These are phyloP conservation scores for Ascaphus truei DNA, from an alignment of 2,113 vertebrate species.

Conservation along the genomic window DNA sequence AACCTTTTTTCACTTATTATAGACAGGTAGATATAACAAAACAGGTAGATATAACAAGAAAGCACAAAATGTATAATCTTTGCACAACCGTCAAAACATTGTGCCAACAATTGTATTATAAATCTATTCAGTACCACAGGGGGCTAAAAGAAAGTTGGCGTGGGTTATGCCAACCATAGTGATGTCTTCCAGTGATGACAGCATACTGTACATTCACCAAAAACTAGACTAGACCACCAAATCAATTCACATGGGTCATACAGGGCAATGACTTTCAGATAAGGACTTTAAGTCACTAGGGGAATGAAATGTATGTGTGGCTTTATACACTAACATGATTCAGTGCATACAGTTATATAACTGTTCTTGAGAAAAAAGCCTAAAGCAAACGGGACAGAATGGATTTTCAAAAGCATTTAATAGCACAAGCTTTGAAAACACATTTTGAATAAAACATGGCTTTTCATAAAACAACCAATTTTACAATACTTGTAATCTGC, in stretches of 20 bases:
- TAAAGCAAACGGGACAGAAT: constrained; percentile 25
- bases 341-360: constrained; percentile 23
- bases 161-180: too few relatives aligned
- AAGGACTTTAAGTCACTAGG: neutral
- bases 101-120: too few relatives aligned
- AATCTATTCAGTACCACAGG: too few relatives aligned
- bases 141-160: too few relatives aligned
- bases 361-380: constrained; percentile 25
- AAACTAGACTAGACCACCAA: too few relatives aligned
- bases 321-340: constrained; percentile 13
- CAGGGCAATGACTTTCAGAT: constrained; percentile 14
- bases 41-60: too few relatives aligned
- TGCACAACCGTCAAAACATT: too few relatives aligned
- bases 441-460: neutral
- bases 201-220: too few relatives aligned
- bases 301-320: constrained; percentile 7
- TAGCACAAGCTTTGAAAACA: constrained; percentile 4
- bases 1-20: too few relatives aligned
- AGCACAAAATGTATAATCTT: too few relatives aligned
- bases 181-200: too few relatives aligned
- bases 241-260: constrained; percentile 1
- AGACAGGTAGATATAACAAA: too few relatives aligned
- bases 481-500: neutral
- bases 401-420: constrained; percentile 18
- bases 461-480: neutral